Conservation (phyloP, 1,140 invertebrate genomes). For the Pseudachorutes palmiensis region DNA sequence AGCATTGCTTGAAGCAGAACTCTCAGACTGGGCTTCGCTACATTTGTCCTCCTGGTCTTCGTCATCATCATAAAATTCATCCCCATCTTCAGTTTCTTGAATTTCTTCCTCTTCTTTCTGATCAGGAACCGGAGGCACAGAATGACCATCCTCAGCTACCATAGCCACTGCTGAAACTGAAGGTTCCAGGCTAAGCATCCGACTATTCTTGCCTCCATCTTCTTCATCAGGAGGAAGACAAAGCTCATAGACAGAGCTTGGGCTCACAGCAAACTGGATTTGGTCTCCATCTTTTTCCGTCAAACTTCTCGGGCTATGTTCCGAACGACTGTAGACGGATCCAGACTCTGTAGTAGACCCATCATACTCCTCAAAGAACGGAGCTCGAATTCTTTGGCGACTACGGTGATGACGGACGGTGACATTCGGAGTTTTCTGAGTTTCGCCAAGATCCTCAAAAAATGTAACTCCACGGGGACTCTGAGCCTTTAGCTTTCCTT, state of each 20-base stretch:
- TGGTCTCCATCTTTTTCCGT: no score
- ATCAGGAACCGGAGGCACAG: no score
- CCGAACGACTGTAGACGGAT: not conserved
- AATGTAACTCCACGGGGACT: not conserved
- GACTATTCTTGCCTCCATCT: no score
- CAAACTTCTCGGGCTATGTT: not conserved
- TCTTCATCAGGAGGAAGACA: no score
- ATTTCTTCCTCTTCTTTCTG: not conserved
- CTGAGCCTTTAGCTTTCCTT: not conserved
- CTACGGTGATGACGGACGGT: not conserved
- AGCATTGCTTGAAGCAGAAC: slow-evolving; percentile 13
- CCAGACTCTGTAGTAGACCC: not conserved
- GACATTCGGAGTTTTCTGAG: no score
- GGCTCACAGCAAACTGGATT: no score
- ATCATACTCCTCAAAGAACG: not conserved
- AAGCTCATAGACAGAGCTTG: no score
- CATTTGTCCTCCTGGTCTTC: slow-evolving; percentile 8
- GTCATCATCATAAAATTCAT: not conserved
- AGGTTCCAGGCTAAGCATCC: no score
- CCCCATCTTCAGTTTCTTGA: not conserved
- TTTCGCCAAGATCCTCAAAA: no score
- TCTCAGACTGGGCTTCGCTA: slow-evolving; percentile 15
- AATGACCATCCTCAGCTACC: no score
- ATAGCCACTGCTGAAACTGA: no score
- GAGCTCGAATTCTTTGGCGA: not conserved